Evolutionary conservation across 2,888 invertebrate species (phyloP), one percentile per base, ranked within the genome.

Genomic region (Auanema sp.): DNA sequence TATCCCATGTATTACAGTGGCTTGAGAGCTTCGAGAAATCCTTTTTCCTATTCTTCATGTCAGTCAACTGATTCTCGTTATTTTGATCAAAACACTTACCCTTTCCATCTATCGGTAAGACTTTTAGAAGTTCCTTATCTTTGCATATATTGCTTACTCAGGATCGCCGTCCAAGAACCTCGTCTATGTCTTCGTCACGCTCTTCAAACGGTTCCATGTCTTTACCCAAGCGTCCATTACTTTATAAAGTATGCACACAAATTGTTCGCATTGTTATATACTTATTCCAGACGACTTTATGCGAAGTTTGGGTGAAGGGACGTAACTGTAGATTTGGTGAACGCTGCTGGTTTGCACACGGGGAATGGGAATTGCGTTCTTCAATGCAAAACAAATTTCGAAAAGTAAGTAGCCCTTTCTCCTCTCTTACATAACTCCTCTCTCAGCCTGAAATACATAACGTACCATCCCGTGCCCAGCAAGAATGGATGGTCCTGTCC

Each of bases 271-370:
- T 52, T 52, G 6, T n/a, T 18, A 47, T 10, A 47, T 6, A 6
- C 23, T 52, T 52, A 3, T 18, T 52, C n/a, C 25, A 55, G 55
- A 55, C 55, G 5, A 55, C 42, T 24, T 16, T 50, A 21, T 62
- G 62, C 43, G 57, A 62, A 10, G n/a, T 21, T 12, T 62, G 50
- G 56, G n/a, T 33, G 2, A n/a, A 24, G 2, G 60, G 60, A 8
- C 52, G 41, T 33, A 33, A 33, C 33, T 33, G 33, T 33, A 33
- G 33, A 33, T 33, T 33, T 8, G 33, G 33, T 33, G 33, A 16
- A 47, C 53, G 55, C 40, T 60, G 60, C 49, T 60, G 60, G 60
- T 60, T 49, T 25, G 55, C 54, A 40, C 60, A 60, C 25, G 60
- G 60, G 16, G 33, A 24, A 16, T 43, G 24, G 23, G 55, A 60